These are phyloP conservation scores for Porites divaricata DNA, from an alignment of 92 coral and sea anemone genomes.

Conservation along the genomic window DNA sequence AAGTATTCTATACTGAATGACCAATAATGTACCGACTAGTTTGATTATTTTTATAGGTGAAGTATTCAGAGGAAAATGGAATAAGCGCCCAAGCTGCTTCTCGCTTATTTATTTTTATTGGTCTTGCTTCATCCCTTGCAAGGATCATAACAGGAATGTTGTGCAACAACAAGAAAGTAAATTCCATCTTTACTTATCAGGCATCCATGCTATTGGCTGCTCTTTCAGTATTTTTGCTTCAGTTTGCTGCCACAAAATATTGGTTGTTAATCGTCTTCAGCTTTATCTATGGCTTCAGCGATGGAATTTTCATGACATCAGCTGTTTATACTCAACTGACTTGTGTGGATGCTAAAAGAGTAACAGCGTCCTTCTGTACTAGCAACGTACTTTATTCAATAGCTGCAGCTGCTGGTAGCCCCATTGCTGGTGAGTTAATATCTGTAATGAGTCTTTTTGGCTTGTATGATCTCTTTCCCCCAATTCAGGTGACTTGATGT, in stretches of 20 bases:
- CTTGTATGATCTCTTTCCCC: no score
- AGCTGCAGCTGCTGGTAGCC: conserved; percentile 13
- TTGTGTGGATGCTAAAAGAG: not conserved
- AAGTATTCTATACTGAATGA: no score
- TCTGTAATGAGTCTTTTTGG: no score
- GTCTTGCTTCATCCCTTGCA: conserved; percentile 16
- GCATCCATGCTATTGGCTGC: not conserved
- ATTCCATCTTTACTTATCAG: conserved; percentile 2
- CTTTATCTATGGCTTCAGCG: not conserved
- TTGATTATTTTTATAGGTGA: not conserved
- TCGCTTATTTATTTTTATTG: conserved; percentile 15
- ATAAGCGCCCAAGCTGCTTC: conserved; percentile 21
- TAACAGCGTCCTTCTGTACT: not conserved
- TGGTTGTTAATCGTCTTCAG: not conserved
- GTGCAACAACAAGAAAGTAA: not conserved
- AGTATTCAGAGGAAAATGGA: conserved; percentile 7
- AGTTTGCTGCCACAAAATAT: conserved; percentile 11
- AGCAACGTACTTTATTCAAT: not conserved
- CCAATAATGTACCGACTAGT: no score
- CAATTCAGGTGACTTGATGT: no score
- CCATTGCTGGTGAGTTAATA: conserved; percentile 20
- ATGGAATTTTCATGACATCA: not conserved
- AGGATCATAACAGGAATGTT: conserved; percentile 14
- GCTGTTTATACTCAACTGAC: not conserved
- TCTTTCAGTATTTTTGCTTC: conserved; percentile 4